Percentiles rank a stretch among this genome's conserved stretches.
These are phyloP conservation scores for Cydia fagiglandana DNA, from an alignment of 1,140 invertebrate genomes.

Conservation along the genomic window DNA sequence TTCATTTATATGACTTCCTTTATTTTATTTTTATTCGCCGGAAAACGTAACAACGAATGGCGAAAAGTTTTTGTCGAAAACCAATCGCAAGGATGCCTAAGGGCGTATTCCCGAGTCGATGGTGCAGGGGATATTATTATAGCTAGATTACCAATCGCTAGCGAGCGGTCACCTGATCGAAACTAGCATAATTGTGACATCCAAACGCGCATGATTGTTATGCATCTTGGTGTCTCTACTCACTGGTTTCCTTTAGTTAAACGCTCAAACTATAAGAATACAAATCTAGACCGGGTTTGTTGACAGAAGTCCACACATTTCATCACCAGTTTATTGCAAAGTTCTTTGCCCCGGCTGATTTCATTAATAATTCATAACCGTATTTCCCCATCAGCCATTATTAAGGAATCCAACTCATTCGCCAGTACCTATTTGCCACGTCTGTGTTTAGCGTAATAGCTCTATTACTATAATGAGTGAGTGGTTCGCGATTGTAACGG, in stretches of 20 bases:
- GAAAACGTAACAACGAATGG: slow-evolving; percentile 7
- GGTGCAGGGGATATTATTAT: not conserved
- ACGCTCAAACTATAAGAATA: not conserved
- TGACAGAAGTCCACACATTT: slow-evolving; percentile 30
- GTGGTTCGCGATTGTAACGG: slow-evolving; percentile 45
- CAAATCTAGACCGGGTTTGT: not conserved
- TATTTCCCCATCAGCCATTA: slow-evolving; percentile 47
- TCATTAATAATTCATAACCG: slow-evolving; percentile 49
- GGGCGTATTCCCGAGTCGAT: slow-evolving; percentile 1
- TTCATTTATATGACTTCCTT: slow-evolving; percentile 1
- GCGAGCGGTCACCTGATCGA: not conserved
- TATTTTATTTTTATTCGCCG: slow-evolving; percentile 3
- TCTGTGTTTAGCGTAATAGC: slow-evolving; percentile 55
- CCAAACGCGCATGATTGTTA: not conserved
- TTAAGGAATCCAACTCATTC: slow-evolving; percentile 52
- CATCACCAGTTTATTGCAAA: slow-evolving; percentile 22
- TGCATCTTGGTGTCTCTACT: not conserved
- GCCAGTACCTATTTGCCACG: slow-evolving; percentile 33
- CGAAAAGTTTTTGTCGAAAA: slow-evolving; percentile 24
- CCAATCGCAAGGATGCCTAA: slow-evolving; percentile 7
- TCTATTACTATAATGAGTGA: slow-evolving; percentile 59
- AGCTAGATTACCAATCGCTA: not conserved
- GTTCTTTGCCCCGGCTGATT: slow-evolving; percentile 14
- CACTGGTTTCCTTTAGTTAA: not conserved
- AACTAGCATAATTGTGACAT: not conserved